Evolutionary conservation across 2,888 invertebrate species (phyloP).

Genomic region (Nebria brevicollis): DNA sequence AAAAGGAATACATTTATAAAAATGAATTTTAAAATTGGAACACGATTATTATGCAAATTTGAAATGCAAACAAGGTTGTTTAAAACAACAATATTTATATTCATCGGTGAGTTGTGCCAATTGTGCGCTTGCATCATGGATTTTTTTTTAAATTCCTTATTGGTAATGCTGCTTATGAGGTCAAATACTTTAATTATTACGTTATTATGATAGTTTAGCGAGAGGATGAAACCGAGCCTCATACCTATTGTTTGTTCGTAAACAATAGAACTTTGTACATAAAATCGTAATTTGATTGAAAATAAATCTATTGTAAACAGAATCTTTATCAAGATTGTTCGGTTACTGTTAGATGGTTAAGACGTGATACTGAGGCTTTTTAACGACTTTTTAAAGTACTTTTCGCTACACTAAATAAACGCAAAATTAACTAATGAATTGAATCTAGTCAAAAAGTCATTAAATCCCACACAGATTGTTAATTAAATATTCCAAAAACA

Average conservation of each 20-base stretch:
- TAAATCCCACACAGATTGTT: too few species aligned
- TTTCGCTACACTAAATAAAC: neutral
- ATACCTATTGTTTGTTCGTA: neutral
- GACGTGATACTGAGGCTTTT: neutral
- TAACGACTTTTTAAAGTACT: neutral
- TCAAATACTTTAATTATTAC: neutral
- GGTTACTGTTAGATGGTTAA: neutral
- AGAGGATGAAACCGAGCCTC: neutral
- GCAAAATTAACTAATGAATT: too few species aligned
- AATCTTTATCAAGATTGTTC: neutral
- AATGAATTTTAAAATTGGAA: neutral
- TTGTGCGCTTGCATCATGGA: neutral
- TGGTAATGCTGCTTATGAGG: neutral
- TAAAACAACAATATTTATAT: slow-evolving; percentile 1
- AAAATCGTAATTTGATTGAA: neutral
- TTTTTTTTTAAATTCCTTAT: neutral
- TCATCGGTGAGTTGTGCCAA: neutral
- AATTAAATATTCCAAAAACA: too few species aligned
- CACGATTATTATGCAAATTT: neutral
- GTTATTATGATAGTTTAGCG: neutral
- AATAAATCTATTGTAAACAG: neutral
- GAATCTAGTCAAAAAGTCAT: too few species aligned
- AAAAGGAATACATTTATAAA: too few species aligned
- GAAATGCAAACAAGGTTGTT: neutral
- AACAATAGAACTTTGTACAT: neutral